phyloP scores from a whole-genome alignment of 2,113 vertebrate genomes.

The Nothocercus julius region DNA sequence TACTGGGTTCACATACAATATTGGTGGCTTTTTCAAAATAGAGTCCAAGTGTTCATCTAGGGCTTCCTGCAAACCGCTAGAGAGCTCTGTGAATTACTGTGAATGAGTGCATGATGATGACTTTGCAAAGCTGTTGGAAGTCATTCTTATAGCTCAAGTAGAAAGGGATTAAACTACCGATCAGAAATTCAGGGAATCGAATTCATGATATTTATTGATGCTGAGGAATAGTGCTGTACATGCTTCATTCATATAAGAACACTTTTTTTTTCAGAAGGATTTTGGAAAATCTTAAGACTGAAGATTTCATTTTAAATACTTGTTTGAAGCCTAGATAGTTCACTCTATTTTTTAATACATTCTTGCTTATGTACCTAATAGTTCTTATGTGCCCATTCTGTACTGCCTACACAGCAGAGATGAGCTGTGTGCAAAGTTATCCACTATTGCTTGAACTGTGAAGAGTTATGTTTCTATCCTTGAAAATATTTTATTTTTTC shows the following conservation, averaged over 20 bases:
- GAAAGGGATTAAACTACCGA: neutral
- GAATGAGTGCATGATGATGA: neutral
- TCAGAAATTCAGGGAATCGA: neutral
- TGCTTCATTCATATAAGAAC: neutral
- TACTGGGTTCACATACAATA: neutral
- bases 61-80: neutral
- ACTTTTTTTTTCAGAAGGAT: neutral
- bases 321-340: neutral
- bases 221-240: neutral
- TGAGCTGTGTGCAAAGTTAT: neutral
- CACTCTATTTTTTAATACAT: neutral
- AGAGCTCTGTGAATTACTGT: neutral
- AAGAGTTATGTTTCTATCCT: constrained; percentile 15
- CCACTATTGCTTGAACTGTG: neutral
- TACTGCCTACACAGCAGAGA: neutral
- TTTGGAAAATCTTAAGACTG: neutral
- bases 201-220: neutral
- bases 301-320: neutral
- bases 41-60: neutral
- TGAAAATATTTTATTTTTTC: constrained; percentile 40
- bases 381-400: neutral
- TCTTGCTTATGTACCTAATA: neutral
- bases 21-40: neutral
- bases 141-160: neutral
- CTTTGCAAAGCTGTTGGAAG: neutral